Percentiles rank a stretch among this genome's conserved stretches.
phyloP scores from a whole-genome alignment of 2,113 vertebrate genomes.

The Pitta sordida region DNA sequence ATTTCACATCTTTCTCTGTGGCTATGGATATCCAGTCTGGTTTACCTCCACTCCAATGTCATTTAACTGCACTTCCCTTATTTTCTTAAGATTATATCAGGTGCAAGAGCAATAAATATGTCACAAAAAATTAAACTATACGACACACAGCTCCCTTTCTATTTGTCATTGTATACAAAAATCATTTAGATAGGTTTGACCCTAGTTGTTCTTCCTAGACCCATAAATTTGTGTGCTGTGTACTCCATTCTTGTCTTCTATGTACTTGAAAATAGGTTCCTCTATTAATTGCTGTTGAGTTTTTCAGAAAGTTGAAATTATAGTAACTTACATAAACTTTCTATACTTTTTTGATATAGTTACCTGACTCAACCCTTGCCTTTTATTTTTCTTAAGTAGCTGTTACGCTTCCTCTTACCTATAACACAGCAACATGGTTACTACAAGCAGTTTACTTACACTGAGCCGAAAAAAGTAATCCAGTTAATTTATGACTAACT shows the following conservation, averaged over 20 bases:
- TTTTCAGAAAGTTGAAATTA: neutral
- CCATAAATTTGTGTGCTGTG: neutral
- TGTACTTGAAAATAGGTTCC: neutral
- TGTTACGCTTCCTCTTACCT: neutral
- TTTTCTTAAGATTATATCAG: neutral
- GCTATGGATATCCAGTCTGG: neutral
- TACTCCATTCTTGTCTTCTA: neutral
- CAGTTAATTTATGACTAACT: slow-evolving; percentile 19
- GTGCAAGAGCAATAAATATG: neutral
- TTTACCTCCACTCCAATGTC: neutral
- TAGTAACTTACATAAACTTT: neutral
- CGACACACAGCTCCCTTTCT: neutral
- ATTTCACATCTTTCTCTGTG: neutral
- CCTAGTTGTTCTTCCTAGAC: neutral
- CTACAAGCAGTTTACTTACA: neutral
- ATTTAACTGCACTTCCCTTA: neutral
- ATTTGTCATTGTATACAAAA: neutral
- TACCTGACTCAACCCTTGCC: accelerated
- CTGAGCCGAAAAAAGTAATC: neutral
- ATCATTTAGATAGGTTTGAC: neutral
- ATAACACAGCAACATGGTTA: neutral
- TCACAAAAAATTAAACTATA: neutral
- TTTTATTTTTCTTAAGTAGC: no score
- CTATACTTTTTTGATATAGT: neutral
- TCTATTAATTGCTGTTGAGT: neutral